Conservation (phyloP, 2,797 vertebrate species). For the Luscinia megarhynchos region DNA sequence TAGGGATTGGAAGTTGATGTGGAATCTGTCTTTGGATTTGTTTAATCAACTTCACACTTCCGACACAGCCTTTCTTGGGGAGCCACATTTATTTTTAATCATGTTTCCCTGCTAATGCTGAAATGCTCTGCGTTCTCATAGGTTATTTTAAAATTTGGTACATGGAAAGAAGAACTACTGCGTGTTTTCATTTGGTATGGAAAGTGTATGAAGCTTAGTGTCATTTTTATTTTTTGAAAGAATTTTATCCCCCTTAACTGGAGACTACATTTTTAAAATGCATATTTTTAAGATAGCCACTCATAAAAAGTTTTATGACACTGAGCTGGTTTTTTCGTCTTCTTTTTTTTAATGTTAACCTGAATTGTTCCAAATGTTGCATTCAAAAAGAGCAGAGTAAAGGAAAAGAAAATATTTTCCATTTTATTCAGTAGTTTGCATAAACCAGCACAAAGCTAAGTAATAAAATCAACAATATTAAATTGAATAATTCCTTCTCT, state of each 20-base stretch:
- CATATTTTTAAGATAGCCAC: conserved; percentile 42
- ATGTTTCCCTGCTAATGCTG: conserved; percentile 30
- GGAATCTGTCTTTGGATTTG: conserved; percentile 86
- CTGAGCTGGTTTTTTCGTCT: not conserved
- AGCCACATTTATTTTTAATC: conserved; percentile 72
- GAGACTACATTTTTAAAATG: conserved; percentile 20
- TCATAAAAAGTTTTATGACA: conserved; percentile 72
- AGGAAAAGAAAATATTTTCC: conserved; percentile 40
- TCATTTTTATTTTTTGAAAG: conserved; percentile 30
- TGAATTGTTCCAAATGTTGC: conserved; percentile 56
- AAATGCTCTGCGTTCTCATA: conserved; percentile 29
- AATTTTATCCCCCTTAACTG: not conserved
- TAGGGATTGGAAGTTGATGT: conserved; percentile 85
- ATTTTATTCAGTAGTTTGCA: conserved; percentile 71
- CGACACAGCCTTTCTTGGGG: conserved; percentile 60
- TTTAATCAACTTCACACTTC: conserved; percentile 78
- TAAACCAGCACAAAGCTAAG: conserved; percentile 76
- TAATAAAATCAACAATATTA: conserved; percentile 84
- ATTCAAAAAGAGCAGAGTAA: conserved; percentile 39
- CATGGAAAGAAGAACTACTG: conserved; percentile 7
- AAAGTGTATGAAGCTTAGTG: conserved; percentile 39
- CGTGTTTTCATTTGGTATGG: conserved; percentile 4
- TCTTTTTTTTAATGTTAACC: not conserved
- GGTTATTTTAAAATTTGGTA: conserved; percentile 56
- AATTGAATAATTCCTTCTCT: conserved; percentile 82